Base-by-base conservation (phyloP, 2,888 invertebrate species). In the Dasysyrphus tricinctus region DNA sequence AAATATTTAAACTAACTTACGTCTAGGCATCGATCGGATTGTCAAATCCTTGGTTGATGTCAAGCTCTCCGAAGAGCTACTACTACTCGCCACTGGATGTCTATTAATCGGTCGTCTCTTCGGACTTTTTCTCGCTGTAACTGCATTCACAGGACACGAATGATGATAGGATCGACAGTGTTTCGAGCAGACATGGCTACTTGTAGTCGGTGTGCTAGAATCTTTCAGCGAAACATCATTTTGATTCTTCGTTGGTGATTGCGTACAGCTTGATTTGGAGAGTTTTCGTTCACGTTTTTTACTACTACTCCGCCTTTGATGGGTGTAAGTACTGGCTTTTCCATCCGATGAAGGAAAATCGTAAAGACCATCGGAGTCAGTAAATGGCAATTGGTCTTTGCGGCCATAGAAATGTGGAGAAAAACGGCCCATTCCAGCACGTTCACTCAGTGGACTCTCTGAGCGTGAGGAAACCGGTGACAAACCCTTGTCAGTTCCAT, bases 311-410 rank as follows among this genome's bases (percentile, higher is more conserved):
- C 95, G 95, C 90, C 95, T 94, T 89, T 94, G 94, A 82, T 94
- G 92, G 70, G 93, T 94, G 67, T 91, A 92, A 9, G 93, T 92
- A 7, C 93, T 92, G 11, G 88, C 88, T 89, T 93, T 94, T 88
- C 94, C 94, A 91, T 96, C 96, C 7, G 96, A 96, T 91, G 96
- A 96, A 5, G 96, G 96, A 90, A 96, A 96, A 91, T 97, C 96
- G 91, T 96, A 96, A 29, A 96, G 92, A 4, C 96, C 96, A 91
- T 96, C 96, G 0, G 96, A 96, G 92, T 96, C 96, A 14, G 96
- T 96, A 90, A 96, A 95, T 16, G 96, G 96, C 80, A 96, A 91
- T 89, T 94, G 93, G 89, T 94, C 94, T 89, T 95, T 94, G 87
- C 94, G 94, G 42, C 96, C 95, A 91, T 95, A 96, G 91, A 96